Conservation (phyloP, 1,140 invertebrate genomes). For the Brachionus calyciflorus region DNA sequence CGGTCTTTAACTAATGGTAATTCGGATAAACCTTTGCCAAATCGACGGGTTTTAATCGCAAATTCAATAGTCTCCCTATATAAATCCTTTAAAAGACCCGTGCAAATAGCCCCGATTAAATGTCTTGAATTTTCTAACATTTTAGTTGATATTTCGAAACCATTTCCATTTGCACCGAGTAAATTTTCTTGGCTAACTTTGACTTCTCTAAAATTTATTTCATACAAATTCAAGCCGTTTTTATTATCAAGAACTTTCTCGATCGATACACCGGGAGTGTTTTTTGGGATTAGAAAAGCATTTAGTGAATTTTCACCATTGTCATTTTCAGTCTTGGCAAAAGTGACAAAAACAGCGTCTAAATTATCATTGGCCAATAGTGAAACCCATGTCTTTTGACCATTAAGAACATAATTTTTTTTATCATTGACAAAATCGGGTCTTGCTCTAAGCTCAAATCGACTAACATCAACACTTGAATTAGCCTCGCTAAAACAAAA, state of each 20-base stretch:
- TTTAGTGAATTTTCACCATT: not conserved
- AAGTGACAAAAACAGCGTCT: not conserved
- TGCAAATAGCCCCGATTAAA: constrained; percentile 22
- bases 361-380: not conserved
- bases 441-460: constrained; percentile 1
- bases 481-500: constrained; percentile 39
- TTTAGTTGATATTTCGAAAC: constrained; percentile 18
- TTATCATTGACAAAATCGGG: not conserved
- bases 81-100: constrained; percentile 25
- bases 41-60: not conserved
- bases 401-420: constrained; percentile 35
- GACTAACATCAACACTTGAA: not conserved
- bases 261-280: not conserved
- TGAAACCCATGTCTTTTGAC: constrained; percentile 29
- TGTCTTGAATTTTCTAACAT: constrained; percentile 9
- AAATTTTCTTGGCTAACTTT: not conserved
- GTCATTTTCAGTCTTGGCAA: constrained; percentile 9
- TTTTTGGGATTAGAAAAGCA: not conserved
- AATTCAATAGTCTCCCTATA: constrained; percentile 29
- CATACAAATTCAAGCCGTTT: constrained; percentile 5
- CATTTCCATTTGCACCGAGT: not conserved
- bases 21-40: not conserved
- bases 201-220: constrained; percentile 28
- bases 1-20: constrained; percentile 1
- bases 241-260: constrained; percentile 28